Conservation (phyloP, 2,888 invertebrate genomes). For the Sepiola atlantica region DNA sequence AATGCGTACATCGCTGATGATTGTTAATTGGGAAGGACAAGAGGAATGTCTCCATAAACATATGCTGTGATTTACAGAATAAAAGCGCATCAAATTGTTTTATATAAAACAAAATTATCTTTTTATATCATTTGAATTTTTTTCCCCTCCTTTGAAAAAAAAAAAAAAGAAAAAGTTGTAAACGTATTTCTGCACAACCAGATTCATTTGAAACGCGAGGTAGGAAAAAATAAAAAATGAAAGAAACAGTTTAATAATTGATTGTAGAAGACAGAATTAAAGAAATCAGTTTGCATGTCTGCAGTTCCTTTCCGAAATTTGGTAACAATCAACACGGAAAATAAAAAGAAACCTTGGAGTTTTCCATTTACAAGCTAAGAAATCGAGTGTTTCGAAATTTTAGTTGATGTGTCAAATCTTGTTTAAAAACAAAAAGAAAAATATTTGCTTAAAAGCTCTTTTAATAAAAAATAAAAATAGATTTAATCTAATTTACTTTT, state of each 20-base stretch:
- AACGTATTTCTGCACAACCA: neutral
- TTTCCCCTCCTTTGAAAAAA: neutral
- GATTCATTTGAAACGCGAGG: neutral
- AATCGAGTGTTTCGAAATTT: neutral
- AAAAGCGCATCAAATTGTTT: neutral
- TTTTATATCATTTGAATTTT: neutral
- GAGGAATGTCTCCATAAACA: neutral
- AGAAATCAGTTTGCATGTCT: neutral
- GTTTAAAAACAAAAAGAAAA: neutral
- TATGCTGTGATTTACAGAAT: neutral
- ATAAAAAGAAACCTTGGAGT: neutral
- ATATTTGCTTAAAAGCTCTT: neutral
- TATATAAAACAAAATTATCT: neutral
- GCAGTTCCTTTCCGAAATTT: neutral
- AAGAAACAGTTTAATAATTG: neutral
- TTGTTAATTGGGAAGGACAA: neutral
- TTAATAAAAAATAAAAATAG: neutral
- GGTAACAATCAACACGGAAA: neutral
- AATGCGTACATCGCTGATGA: neutral
- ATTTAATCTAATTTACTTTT: neutral
- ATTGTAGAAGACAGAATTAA: neutral
- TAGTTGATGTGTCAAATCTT: neutral
- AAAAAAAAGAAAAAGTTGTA: neutral
- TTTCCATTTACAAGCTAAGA: neutral
- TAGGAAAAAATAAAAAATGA: conserved; percentile 15